These are phyloP conservation scores for Amiota communis DNA, from an alignment of 2,888 invertebrate genomes.

Conservation along the genomic window DNA sequence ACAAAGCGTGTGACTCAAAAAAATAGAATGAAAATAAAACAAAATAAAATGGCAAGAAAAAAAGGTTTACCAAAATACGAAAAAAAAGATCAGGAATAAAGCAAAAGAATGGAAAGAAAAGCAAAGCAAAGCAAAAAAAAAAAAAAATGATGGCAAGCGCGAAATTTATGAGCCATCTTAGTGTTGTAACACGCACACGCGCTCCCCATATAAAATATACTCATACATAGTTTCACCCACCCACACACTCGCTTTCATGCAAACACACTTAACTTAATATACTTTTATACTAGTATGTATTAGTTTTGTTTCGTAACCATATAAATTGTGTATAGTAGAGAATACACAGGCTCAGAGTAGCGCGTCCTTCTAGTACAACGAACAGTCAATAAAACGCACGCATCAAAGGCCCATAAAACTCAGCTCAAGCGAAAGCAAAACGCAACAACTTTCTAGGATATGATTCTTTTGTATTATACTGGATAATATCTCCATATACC, in stretches of 20 bases:
- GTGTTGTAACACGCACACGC: constrained; percentile 63
- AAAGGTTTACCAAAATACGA: not conserved
- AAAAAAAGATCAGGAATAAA: constrained; percentile 13
- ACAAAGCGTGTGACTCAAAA: constrained; percentile 36
- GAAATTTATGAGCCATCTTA: constrained; percentile 64
- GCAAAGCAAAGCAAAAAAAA: constrained; percentile 33
- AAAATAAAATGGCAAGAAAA: constrained; percentile 21
- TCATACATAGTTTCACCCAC: not conserved
- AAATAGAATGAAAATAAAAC: constrained; percentile 8
- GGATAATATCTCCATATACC: too few relatives aligned
- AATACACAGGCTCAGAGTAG: constrained; percentile 5
- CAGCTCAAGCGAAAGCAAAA: constrained; percentile 23
- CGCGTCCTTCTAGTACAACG: constrained; percentile 28
- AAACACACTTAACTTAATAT: not conserved
- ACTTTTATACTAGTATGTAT: constrained; percentile 4
- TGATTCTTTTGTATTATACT: too few relatives aligned
- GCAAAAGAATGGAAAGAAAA: constrained; percentile 40
- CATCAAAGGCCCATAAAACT: constrained; percentile 54
- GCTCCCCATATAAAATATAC: constrained; percentile 39
- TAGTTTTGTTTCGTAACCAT: constrained; percentile 10
- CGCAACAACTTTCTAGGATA: too few relatives aligned
- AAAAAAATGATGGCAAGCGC: constrained; percentile 55
- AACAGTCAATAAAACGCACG: constrained; percentile 64
- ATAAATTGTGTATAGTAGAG: constrained; percentile 1
- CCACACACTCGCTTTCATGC: constrained; percentile 20